These are phyloP conservation scores for Ochropacha duplaris DNA, from an alignment of 2,888 invertebrate genomes.

Conservation along the genomic window DNA sequence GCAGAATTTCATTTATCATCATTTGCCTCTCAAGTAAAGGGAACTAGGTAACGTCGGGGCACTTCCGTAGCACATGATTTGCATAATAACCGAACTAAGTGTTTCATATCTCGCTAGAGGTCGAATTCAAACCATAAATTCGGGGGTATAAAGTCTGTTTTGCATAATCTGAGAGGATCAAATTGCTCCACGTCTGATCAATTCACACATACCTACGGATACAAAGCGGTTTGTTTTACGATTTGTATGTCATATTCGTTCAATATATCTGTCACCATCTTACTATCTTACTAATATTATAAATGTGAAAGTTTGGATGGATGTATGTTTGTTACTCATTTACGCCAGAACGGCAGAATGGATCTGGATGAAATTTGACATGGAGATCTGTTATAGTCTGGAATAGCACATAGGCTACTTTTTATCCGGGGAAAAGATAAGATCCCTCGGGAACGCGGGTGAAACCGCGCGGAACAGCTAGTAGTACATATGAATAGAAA, in stretches of 20 bases:
- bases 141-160: constrained; percentile 39
- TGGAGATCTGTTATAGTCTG: no score
- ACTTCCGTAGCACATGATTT: constrained; percentile 73
- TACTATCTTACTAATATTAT: no score
- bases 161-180: constrained; percentile 35
- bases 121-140: constrained; percentile 51
- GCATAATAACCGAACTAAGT: constrained; percentile 74
- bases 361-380: no score
- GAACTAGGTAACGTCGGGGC: constrained; percentile 68
- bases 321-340: no score
- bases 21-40: constrained; percentile 70
- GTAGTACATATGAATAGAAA: no score
- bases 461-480: no score
- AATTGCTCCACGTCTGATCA: constrained; percentile 60
- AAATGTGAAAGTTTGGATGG: no score
- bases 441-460: no score
- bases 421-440: no score
- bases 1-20: constrained; percentile 68
- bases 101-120: constrained; percentile 39
- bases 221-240: constrained; percentile 50
- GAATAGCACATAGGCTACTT: no score
- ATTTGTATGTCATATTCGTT: background rate
- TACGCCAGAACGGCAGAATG: no score
- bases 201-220: constrained; percentile 67
- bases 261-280: no score